Percentiles rank a stretch among this genome's conserved stretches.
Conservation (phyloP, 2,113 vertebrate species). For the Sialia sialis region DNA sequence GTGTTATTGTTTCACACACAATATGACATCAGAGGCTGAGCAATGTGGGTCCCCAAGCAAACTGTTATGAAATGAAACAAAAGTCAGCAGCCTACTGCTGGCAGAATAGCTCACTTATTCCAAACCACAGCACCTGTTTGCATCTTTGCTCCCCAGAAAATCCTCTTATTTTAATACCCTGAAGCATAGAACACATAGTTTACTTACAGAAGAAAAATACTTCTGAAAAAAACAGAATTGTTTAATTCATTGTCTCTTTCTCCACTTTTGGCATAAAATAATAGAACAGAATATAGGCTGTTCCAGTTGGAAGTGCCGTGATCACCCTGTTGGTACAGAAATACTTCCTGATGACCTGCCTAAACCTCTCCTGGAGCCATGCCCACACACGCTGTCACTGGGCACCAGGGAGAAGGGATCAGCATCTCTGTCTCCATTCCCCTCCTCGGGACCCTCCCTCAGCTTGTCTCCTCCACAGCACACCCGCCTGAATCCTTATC, state of each 20-base stretch:
- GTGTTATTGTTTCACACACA: background rate
- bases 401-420: background rate
- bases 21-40: background rate
- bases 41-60: background rate
- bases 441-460: too few relatives aligned
- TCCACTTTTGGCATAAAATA: background rate
- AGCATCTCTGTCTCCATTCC: background rate
- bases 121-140: background rate
- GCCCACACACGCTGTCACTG: background rate
- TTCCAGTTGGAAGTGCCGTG: background rate
- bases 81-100: background rate
- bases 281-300: background rate
- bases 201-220: background rate
- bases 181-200: rapidly evolving
- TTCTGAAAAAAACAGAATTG: background rate
- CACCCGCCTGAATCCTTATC: background rate
- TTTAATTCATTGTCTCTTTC: background rate
- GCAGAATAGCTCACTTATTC: background rate
- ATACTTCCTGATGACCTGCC: background rate
- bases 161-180: background rate
- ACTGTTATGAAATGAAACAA: background rate
- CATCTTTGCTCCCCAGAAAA: background rate
- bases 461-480: background rate
- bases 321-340: background rate
- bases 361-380: background rate